phyloP scores from a whole-genome alignment of 2,888 invertebrate genomes.

The Drosophila anomalata region DNA sequence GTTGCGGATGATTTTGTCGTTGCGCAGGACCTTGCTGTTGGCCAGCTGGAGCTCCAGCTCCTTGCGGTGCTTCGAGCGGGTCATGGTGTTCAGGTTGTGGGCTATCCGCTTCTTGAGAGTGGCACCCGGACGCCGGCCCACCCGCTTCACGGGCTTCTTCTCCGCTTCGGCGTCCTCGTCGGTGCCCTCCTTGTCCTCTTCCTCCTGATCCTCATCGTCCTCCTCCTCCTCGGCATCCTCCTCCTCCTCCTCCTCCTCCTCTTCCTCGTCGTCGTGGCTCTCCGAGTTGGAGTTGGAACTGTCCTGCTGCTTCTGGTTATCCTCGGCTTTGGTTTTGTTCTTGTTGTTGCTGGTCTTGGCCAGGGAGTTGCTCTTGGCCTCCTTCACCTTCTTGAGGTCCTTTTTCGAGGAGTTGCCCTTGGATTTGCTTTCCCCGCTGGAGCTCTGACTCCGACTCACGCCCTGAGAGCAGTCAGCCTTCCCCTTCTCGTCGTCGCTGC shows the following conservation, averaged over 20 bases:
- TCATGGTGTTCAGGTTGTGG: constrained; percentile 82
- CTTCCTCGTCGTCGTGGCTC: constrained; percentile 24
- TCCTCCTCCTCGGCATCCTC: constrained; percentile 25
- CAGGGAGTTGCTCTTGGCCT: constrained; percentile 5
- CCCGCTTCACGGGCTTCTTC: constrained; percentile 13
- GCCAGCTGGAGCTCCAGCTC: constrained; percentile 82
- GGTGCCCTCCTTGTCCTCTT: constrained; percentile 7
- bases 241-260: constrained; percentile 15
- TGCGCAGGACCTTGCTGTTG: constrained; percentile 82
- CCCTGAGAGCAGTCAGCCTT: neutral
- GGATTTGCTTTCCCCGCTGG: constrained; percentile 29
- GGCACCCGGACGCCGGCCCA: constrained; percentile 14
- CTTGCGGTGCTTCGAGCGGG: constrained; percentile 82
- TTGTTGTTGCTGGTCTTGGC: constrained; percentile 6
- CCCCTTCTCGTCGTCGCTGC: constrained; percentile 41
- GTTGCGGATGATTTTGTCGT: constrained; percentile 82
- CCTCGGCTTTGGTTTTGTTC: constrained; percentile 14
- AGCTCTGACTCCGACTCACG: constrained; percentile 31
- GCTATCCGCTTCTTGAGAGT: constrained; percentile 53
- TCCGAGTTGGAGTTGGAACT: constrained; percentile 29
- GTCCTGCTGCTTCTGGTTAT: constrained; percentile 13
- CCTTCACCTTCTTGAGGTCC: constrained; percentile 6
- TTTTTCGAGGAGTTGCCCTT: constrained; percentile 5
- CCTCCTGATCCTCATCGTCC: constrained; percentile 20
- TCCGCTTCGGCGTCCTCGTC: constrained; percentile 10